Conservation (phyloP, 2,797 vertebrate genomes). For the Vespertilio murinus region DNA sequence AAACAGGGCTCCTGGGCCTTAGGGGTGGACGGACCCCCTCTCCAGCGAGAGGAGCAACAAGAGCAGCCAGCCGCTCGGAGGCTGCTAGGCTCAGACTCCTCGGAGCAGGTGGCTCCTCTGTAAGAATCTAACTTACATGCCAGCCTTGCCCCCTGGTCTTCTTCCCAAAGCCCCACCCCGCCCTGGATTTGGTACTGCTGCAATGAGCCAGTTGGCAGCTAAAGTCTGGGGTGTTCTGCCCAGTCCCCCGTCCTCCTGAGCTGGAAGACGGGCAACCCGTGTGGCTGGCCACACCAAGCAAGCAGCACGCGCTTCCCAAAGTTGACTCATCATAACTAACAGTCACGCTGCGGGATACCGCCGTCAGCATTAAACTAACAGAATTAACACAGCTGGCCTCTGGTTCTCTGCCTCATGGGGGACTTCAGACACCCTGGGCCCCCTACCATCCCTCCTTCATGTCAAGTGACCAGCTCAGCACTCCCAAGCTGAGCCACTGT, state of each 20-base stretch:
- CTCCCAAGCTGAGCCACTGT: background rate
- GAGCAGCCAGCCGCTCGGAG: background rate
- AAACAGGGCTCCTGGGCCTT: background rate
- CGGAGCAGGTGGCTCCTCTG: background rate
- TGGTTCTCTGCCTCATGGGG: background rate
- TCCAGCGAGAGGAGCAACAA: rapidly evolving
- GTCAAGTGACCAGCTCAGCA: background rate
- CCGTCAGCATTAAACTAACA: slow-evolving; percentile 76
- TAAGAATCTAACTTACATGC: background rate
- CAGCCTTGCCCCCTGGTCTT: background rate
- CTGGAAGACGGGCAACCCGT: background rate
- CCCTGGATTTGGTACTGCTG: background rate
- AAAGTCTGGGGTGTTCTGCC: background rate
- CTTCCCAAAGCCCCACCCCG: background rate
- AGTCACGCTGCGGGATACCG: background rate
- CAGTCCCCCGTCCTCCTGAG: background rate
- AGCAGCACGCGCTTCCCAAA: background rate
- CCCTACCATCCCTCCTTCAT: background rate
- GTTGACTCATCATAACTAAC: slow-evolving; percentile 60
- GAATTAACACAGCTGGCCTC: slow-evolving; percentile 56
- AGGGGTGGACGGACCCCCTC: background rate
- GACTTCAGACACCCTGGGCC: background rate
- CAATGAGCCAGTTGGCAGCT: slow-evolving; percentile 68
- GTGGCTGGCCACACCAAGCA: slow-evolving; percentile 57
- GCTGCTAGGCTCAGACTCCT: background rate